Evolutionary conservation across 2,797 vertebrate species (phyloP).

Genomic region (Centroberyx gerrardi): DNA sequence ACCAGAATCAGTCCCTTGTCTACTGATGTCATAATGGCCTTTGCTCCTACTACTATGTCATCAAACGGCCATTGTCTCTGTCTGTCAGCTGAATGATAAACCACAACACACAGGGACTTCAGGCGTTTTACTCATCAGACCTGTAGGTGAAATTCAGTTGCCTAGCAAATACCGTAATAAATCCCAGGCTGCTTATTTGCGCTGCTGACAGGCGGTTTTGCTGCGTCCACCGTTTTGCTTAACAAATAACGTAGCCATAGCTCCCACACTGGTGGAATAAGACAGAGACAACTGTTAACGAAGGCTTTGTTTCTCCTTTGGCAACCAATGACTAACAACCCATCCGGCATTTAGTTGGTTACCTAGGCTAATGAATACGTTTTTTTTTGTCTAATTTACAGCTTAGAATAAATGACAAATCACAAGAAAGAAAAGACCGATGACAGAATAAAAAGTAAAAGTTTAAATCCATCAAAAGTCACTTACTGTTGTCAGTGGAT

Average conservation of each 20-base stretch:
- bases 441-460: not conserved
- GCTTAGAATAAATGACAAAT: not conserved
- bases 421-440: not conserved
- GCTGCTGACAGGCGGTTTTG: constrained; percentile 13
- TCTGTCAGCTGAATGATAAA: too few species aligned
- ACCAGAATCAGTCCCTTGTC: too few species aligned
- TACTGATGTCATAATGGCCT: too few species aligned
- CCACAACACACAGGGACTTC: too few species aligned
- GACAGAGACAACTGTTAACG: not conserved
- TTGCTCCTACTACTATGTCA: too few species aligned
- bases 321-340: not conserved
- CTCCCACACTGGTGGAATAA: constrained; percentile 2
- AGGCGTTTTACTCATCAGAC: not conserved
- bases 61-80: too few species aligned
- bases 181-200: constrained; percentile 17
- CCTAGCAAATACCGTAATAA: constrained; percentile 53
- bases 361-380: not conserved
- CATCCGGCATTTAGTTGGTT: not conserved
- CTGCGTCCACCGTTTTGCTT: constrained; percentile 23
- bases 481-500: constrained; percentile 55
- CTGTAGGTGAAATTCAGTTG: constrained; percentile 34
- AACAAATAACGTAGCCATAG: constrained; percentile 42
- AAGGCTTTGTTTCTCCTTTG: not conserved
- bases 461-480: not conserved
- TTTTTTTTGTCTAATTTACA: not conserved